Evolutionary conservation across 1,140 invertebrate species (phyloP).

Genomic region (Halesus radiatus): DNA sequence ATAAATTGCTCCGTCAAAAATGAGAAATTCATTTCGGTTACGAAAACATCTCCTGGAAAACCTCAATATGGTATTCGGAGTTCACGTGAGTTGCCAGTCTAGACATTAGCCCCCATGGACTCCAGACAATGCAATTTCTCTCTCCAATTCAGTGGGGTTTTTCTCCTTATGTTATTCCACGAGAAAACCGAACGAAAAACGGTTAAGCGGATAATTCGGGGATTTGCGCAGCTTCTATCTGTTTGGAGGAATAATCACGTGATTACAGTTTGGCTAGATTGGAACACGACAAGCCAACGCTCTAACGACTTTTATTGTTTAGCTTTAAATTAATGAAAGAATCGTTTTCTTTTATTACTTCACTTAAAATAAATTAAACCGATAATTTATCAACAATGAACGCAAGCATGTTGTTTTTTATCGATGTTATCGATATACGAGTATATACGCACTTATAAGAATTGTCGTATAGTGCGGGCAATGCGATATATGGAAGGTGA

Average conservation of each 20-base stretch:
- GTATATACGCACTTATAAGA: too few relatives aligned
- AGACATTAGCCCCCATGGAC: background rate
- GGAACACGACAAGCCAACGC: background rate
- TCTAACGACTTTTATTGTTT: background rate
- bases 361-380: too few relatives aligned
- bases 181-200: background rate
- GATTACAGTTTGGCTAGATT: slow-evolving; percentile 5
- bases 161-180: background rate
- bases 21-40: background rate
- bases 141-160: background rate
- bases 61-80: background rate
- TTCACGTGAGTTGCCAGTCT: slow-evolving; percentile 1
- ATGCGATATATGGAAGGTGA: too few relatives aligned
- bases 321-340: too few relatives aligned
- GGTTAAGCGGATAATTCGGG: background rate
- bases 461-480: too few relatives aligned
- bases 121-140: slow-evolving; percentile 21
- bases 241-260: background rate
- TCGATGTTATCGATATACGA: too few relatives aligned
- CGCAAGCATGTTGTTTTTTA: too few relatives aligned
- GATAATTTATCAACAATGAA: too few relatives aligned
- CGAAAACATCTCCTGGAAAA: slow-evolving; percentile 1
- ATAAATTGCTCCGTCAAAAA: background rate
- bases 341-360: too few relatives aligned
- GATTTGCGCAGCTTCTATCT: too few relatives aligned